Evolutionary conservation across 2,113 vertebrate species (phyloP), one percentile per base, ranked within the genome.

Genomic region (Carassius carassius): DNA sequence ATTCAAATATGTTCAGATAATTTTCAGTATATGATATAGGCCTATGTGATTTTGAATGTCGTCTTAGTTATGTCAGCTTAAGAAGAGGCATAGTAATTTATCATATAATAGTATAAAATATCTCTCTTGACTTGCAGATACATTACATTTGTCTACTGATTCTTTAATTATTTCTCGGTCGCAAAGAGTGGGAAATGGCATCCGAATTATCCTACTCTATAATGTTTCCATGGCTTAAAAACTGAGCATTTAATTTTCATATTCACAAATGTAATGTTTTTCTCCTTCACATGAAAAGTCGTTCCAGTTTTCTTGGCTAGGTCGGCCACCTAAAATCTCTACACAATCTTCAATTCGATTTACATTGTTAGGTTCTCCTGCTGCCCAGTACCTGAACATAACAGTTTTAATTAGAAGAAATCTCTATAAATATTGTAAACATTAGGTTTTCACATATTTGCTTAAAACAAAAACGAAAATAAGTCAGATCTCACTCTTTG

Each of bases 301-400:
- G 13, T 81, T 81, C 62, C 62, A 81, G 37, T 58, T 37, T 10
- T 47, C 17, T 47, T 37, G 58, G 23, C 32, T n/a, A 8, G 13
- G 3, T 12, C 10, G 8, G 3, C 0, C 41, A 49, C 17, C 11
- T n/a, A 0, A 1, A 10, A 81, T 25, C 41, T 63, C 60, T 41
- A 41, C 62, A 67, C 78, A 81, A 9, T 67, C 35, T 67, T 81
- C 37, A 13, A 10, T 37, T 67, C 76, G 32, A 63, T 49, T 12
- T 7, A 49, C n/a, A 37, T 65, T 8, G 19, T 67, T 67, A 12
- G 62, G 78, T 13, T 80, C 37, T 29, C 47, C 60, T 49, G 37
- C 14, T n/a, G 47, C 65, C 41, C 62, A 79, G 47, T 47, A 67
- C 58, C 62, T 67, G 16, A 80, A 80, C 19, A 73, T 11, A 73